Evolutionary conservation across 1,140 invertebrate species (phyloP).

Genomic region (Vanessa atalanta): DNA sequence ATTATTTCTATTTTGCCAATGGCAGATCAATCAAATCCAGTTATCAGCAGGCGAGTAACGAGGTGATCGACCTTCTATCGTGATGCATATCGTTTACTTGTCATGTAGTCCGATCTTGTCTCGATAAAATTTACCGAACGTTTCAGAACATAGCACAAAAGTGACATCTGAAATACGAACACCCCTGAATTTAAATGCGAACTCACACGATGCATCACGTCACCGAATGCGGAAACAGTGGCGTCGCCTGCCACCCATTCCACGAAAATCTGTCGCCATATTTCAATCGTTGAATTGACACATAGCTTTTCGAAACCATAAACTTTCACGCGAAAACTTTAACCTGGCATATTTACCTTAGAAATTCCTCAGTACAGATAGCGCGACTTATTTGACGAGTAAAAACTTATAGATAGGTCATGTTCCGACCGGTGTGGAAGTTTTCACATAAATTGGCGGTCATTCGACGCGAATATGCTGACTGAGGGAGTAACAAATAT

Average conservation of each 20-base stretch:
- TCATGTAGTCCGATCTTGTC: slow-evolving; percentile 52
- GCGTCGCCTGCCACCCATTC: slow-evolving; percentile 56
- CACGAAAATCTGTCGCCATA: slow-evolving; percentile 65
- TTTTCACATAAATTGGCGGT: slow-evolving; percentile 81
- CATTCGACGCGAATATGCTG: slow-evolving; percentile 80
- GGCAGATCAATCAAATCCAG: slow-evolving; percentile 29
- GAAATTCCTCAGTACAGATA: slow-evolving; percentile 66
- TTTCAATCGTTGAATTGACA: slow-evolving; percentile 78
- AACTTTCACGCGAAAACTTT: slow-evolving; percentile 76
- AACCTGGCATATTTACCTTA: slow-evolving; percentile 78
- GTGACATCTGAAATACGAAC: slow-evolving; percentile 54
- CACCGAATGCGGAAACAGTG: slow-evolving; percentile 57
- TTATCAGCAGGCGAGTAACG: not conserved
- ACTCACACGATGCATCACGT: slow-evolving; percentile 61
- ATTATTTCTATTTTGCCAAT: slow-evolving; percentile 43
- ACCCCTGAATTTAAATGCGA: slow-evolving; percentile 60
- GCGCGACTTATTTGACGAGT: slow-evolving; percentile 74
- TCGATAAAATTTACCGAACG: slow-evolving; percentile 53
- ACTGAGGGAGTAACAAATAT: slow-evolving; percentile 80
- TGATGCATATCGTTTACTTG: slow-evolving; percentile 40
- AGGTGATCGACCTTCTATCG: slow-evolving; percentile 40
- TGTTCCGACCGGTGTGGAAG: slow-evolving; percentile 70
- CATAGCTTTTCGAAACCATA: slow-evolving; percentile 67
- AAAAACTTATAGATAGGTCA: slow-evolving; percentile 78
- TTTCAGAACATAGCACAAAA: slow-evolving; percentile 47